These are phyloP conservation scores for Choloepus didactylus DNA, from an alignment of 2,797 vertebrate species.

Conservation along the genomic window DNA sequence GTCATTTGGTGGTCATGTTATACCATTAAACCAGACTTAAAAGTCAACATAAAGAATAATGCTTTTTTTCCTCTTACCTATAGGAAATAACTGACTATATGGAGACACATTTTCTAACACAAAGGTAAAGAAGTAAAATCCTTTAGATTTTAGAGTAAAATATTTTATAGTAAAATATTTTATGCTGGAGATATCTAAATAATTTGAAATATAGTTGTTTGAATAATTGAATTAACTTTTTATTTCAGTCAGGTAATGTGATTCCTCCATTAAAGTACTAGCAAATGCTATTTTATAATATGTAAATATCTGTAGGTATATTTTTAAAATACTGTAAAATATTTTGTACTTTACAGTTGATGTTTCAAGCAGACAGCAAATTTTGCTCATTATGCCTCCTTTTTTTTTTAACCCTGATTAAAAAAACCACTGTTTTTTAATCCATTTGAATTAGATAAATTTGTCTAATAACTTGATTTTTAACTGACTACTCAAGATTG, in stretches of 20 bases:
- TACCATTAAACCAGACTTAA: not conserved
- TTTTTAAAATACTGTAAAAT: constrained; percentile 5
- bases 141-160: not conserved
- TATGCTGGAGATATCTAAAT: not conserved
- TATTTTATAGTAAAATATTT: not conserved
- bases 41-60: not conserved
- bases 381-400: not conserved
- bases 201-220: not conserved
- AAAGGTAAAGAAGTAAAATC: not conserved
- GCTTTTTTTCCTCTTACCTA: not conserved
- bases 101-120: not conserved
- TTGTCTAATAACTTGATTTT: constrained; percentile 39
- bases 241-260: not conserved
- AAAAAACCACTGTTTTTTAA: not conserved
- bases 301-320: not conserved
- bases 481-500: not conserved
- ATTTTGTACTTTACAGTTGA: not conserved
- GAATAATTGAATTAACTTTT: not conserved
- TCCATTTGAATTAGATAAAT: constrained; percentile 27
- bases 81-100: not conserved
- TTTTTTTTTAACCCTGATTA: too few relatives aligned
- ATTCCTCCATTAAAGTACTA: not conserved
- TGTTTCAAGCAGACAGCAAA: not conserved
- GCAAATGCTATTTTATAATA: not conserved
- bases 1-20: not conserved